phyloP scores from a whole-genome alignment of 2,888 invertebrate species.

The Glyphotaelius pellucidus region DNA sequence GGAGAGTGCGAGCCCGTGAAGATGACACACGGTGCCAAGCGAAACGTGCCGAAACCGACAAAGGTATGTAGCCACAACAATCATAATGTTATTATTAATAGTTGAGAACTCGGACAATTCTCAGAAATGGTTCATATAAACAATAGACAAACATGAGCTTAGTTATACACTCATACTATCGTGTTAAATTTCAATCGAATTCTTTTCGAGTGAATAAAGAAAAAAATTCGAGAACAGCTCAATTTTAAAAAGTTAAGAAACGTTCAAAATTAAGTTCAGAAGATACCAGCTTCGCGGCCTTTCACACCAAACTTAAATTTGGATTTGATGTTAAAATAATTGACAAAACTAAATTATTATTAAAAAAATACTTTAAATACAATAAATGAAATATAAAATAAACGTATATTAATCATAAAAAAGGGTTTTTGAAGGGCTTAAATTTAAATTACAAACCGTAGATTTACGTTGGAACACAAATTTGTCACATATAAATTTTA shows the following conservation, averaged over 20 bases:
- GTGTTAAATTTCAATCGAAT: not conserved
- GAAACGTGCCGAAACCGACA: not conserved
- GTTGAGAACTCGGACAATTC: not conserved
- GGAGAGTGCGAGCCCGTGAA: not conserved
- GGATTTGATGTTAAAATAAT: too few species aligned
- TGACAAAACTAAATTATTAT: too few species aligned
- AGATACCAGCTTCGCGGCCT: not conserved
- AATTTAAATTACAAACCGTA: too few species aligned
- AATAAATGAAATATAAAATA: too few species aligned
- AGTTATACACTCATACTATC: not conserved
- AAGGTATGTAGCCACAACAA: constrained; percentile 13
- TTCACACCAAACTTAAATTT: too few species aligned
- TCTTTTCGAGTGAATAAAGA: not conserved
- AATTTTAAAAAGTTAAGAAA: not conserved
- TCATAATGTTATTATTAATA: not conserved
- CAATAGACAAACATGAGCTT: not conserved
- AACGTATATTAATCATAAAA: too few species aligned
- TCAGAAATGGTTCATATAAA: not conserved
- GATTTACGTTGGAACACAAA: too few species aligned
- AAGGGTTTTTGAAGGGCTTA: too few species aligned
- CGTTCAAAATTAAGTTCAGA: not conserved
- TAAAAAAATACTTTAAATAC: too few species aligned
- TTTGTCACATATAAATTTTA: too few species aligned
- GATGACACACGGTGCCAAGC: not conserved
- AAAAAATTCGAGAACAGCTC: not conserved